Evolutionary conservation across 2,113 vertebrate genomes (phyloP).

Genomic region (Danionella cerebrum): DNA sequence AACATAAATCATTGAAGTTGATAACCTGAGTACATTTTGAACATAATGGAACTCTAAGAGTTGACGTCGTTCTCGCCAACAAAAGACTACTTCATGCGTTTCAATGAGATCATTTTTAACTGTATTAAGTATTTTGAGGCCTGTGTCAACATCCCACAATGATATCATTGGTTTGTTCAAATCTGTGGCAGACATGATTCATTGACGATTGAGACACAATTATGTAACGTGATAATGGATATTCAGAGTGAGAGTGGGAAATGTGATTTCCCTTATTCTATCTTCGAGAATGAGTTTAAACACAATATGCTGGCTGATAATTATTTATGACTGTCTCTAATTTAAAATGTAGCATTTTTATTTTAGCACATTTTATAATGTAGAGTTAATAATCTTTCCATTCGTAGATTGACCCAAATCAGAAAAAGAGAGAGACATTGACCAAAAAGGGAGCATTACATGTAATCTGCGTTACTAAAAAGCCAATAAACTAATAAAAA

Average conservation of each 20-base stretch:
- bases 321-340: too few relatives aligned
- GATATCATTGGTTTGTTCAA: constrained; percentile 8
- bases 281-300: too few relatives aligned
- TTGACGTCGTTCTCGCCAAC: not conserved
- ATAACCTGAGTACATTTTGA: not conserved
- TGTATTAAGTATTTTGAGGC: not conserved
- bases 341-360: too few relatives aligned
- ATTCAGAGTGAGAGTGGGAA: not conserved
- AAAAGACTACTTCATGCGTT: not conserved
- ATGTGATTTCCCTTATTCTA: not conserved
- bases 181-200: not conserved
- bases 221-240: not conserved
- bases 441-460: too few relatives aligned
- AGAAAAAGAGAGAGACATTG: too few relatives aligned
- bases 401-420: too few relatives aligned
- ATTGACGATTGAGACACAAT: not conserved
- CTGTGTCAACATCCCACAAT: constrained; percentile 14
- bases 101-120: not conserved
- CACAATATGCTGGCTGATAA: too few relatives aligned
- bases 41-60: not conserved
- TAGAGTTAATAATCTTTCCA: too few relatives aligned
- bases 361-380: too few relatives aligned
- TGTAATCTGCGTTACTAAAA: too few relatives aligned
- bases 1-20: constrained; percentile 12
- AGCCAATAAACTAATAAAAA: too few relatives aligned